A percentile compares a stretch with the other conserved stretches of the same genome.
Conservation (phyloP, 2,888 invertebrate species). For the Auanema freiburgensis region DNA sequence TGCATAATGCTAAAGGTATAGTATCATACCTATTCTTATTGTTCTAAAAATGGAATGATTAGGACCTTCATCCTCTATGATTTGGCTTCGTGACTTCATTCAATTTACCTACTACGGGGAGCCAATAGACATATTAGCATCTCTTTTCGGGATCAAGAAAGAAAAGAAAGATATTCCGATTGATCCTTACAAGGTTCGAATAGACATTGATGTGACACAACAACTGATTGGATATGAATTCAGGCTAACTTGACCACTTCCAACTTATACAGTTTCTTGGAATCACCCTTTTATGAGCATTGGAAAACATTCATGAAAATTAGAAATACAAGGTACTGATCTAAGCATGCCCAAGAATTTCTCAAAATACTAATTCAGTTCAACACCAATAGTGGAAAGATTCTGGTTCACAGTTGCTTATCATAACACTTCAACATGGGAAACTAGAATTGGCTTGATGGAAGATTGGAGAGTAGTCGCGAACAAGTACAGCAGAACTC, state of each 20-base stretch:
- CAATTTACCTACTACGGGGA: slow-evolving; percentile 46
- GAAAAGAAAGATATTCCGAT: slow-evolving; percentile 26
- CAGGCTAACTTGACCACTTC: slow-evolving; percentile 37
- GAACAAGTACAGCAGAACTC: not conserved
- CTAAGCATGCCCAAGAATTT: not conserved
- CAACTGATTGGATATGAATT: slow-evolving; percentile 4
- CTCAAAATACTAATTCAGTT: not conserved
- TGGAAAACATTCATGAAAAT: slow-evolving; percentile 52
- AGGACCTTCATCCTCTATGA: slow-evolving; percentile 50
- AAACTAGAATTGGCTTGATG: slow-evolving; percentile 58
- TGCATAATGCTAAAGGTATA: slow-evolving; percentile 51
- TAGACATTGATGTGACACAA: not conserved
- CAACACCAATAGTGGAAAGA: slow-evolving; percentile 27
- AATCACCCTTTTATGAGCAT: slow-evolving; percentile 59
- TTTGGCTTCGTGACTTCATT: slow-evolving; percentile 61
- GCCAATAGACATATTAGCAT: slow-evolving; percentile 30
- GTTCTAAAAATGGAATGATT: not conserved
- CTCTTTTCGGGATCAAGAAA: slow-evolving; percentile 14
- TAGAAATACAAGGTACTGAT: slow-evolving; percentile 11
- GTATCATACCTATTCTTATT: not conserved
- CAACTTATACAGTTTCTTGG: slow-evolving; percentile 48
- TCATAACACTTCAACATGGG: slow-evolving; percentile 57
- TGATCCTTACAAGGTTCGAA: slow-evolving; percentile 27
- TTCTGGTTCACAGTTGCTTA: slow-evolving; percentile 60
- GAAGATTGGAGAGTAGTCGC: slow-evolving; percentile 54